Conservation (phyloP, 2,888 invertebrate species). For the Icerya purchasi region DNA sequence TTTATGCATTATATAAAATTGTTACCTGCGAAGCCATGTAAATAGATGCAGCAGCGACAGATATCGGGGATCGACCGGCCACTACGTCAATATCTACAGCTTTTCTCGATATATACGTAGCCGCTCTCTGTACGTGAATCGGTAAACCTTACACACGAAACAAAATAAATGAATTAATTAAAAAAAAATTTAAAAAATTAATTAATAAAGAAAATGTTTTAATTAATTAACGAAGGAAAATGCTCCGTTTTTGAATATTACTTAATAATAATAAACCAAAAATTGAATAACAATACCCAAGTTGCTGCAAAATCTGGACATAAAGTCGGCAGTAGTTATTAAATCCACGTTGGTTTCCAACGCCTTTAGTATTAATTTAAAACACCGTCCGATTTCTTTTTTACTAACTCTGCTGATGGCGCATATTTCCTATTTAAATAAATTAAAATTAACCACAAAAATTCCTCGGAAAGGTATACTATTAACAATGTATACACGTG, state of each 20-base stretch:
- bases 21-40: conserved; percentile 87
- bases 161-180: conserved; percentile 21
- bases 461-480: too few relatives aligned
- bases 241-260: too few relatives aligned
- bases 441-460: too few relatives aligned
- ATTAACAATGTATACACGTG: too few relatives aligned
- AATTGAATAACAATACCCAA: conserved; percentile 29
- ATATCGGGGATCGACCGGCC: conserved; percentile 92
- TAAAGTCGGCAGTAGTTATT: conserved; percentile 96
- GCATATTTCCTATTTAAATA: conserved; percentile 56
- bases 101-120: conserved; percentile 87
- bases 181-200: not conserved
- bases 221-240: not conserved
- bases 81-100: conserved; percentile 94
- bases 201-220: not conserved
- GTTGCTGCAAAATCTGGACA: conserved; percentile 96
- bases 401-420: conserved; percentile 97
- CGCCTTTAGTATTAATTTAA: conserved; percentile 87
- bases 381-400: conserved; percentile 96
- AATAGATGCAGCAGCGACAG: conserved; percentile 96
- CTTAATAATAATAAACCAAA: conserved; percentile 2
- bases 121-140: conserved; percentile 74
- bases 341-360: conserved; percentile 91
- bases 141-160: conserved; percentile 41
- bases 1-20: too few relatives aligned